These are phyloP conservation scores for Borostomias antarcticus DNA, from an alignment of 2,797 vertebrate genomes.

Conservation along the genomic window DNA sequence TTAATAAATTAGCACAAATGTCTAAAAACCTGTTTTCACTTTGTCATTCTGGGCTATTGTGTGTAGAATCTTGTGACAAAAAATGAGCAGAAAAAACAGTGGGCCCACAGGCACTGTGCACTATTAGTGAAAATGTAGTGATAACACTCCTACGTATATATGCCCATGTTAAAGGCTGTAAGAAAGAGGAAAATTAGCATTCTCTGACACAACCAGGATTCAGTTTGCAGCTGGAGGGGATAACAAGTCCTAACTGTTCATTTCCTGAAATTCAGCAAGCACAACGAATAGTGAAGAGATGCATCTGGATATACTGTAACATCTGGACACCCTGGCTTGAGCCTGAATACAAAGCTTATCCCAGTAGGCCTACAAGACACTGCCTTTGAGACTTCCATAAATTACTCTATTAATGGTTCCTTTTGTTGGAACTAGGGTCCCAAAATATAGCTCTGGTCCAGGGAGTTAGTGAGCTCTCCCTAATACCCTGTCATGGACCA, in stretches of 20 bases:
- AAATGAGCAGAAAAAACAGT: no score
- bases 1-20: no score
- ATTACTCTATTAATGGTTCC: slow-evolving; percentile 12
- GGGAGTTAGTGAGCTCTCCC: no score
- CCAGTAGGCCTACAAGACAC: slow-evolving; percentile 30
- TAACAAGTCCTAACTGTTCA: slow-evolving; percentile 43
- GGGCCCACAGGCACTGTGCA: no score
- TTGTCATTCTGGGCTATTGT: no score
- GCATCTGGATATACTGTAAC: slow-evolving; percentile 30
- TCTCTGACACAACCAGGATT: neutral
- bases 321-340: slow-evolving; percentile 49
- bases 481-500: no score
- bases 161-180: no score
- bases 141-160: neutral
- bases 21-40: no score
- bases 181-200: no score
- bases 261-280: slow-evolving; percentile 48
- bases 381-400: slow-evolving; percentile 37
- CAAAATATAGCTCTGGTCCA: slow-evolving; percentile 31
- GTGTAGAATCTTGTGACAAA: no score
- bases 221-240: slow-evolving; percentile 35
- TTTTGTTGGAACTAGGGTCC: slow-evolving; percentile 8
- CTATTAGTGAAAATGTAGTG: no score
- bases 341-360: slow-evolving; percentile 47
- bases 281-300: neutral